A percentile compares a stretch with the other conserved stretches of the same genome.
phyloP scores from a whole-genome alignment of 2,888 invertebrate genomes.

The Micropterix aruncella region DNA sequence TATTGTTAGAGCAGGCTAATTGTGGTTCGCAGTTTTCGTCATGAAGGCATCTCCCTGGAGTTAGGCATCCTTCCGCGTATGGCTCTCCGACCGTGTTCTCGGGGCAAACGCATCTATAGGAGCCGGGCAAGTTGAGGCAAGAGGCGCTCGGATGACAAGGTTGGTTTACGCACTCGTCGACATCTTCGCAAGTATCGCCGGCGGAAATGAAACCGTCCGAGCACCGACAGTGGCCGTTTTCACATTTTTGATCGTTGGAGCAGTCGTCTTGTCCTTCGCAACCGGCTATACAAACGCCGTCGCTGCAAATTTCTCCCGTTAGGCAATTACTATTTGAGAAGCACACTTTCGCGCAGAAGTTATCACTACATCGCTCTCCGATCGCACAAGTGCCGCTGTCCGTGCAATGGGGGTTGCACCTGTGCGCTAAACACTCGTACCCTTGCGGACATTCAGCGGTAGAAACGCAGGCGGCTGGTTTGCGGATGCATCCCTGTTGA shows the following conservation, averaged over 20 bases:
- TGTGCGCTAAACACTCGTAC: slow-evolving; percentile 62
- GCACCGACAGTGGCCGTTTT: slow-evolving; percentile 62
- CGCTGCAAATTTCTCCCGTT: slow-evolving; percentile 76
- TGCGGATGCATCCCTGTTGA: slow-evolving; percentile 78
- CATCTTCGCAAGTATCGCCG: slow-evolving; percentile 63
- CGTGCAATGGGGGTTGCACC: slow-evolving; percentile 67
- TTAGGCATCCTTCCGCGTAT: slow-evolving; percentile 49
- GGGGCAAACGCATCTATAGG: slow-evolving; percentile 68
- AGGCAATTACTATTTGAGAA: slow-evolving; percentile 83
- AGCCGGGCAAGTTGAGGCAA: slow-evolving; percentile 69
- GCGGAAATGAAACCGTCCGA: slow-evolving; percentile 59
- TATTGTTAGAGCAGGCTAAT: slow-evolving; percentile 59
- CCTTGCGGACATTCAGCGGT: slow-evolving; percentile 61
- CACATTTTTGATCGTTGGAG: slow-evolving; percentile 61
- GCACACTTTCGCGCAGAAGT: slow-evolving; percentile 72
- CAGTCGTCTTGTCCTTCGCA: slow-evolving; percentile 75
- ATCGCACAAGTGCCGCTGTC: slow-evolving; percentile 62
- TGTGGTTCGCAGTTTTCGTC: slow-evolving; percentile 63
- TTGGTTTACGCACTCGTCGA: slow-evolving; percentile 66
- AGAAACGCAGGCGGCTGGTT: slow-evolving; percentile 53
- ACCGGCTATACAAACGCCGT: slow-evolving; percentile 70
- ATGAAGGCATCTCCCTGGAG: slow-evolving; percentile 61
- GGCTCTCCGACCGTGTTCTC: slow-evolving; percentile 67
- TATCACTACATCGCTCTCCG: slow-evolving; percentile 71
- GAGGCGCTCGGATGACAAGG: slow-evolving; percentile 71